Evolutionary conservation across 2,888 invertebrate species (phyloP).

Genomic region (Bedellia somnulentella): DNA sequence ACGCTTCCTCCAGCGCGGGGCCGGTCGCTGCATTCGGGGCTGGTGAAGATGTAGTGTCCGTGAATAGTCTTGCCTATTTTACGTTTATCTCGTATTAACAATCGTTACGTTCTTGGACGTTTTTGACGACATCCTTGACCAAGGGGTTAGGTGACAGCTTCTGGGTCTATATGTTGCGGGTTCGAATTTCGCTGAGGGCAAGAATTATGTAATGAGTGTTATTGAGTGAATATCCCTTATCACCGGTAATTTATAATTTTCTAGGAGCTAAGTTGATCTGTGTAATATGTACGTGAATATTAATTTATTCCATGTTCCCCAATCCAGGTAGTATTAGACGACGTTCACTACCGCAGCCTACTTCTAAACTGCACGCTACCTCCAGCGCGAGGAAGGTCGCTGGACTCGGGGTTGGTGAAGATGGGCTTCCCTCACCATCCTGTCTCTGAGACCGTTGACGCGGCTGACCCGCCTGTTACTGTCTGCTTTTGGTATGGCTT

Average conservation of each 20-base stretch:
- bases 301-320: neutral
- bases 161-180: too few species aligned
- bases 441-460: constrained; percentile 48
- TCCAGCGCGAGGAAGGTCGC: constrained; percentile 59
- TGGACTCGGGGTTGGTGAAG: constrained; percentile 82
- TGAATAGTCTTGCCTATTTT: too few species aligned
- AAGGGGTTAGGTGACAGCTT: too few species aligned
- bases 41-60: constrained; percentile 97
- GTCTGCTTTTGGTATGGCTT: constrained; percentile 90
- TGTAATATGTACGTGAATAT: too few species aligned
- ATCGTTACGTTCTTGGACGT: too few species aligned
- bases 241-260: too few species aligned
- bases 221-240: too few species aligned
- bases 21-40: constrained; percentile 67
- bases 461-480: constrained; percentile 69
- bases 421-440: constrained; percentile 94
- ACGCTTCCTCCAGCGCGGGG: constrained; percentile 65
- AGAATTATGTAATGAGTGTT: too few species aligned
- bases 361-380: constrained; percentile 62
- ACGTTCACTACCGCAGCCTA: constrained; percentile 68
- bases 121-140: too few species aligned
- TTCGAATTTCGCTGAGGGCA: too few species aligned
- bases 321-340: constrained; percentile 73
- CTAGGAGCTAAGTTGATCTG: too few species aligned
- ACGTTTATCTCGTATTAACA: too few species aligned